Percentiles rank a stretch among this genome's conserved stretches.
Conservation (phyloP, 1,140 invertebrate species). For the Microvelia longipes region DNA sequence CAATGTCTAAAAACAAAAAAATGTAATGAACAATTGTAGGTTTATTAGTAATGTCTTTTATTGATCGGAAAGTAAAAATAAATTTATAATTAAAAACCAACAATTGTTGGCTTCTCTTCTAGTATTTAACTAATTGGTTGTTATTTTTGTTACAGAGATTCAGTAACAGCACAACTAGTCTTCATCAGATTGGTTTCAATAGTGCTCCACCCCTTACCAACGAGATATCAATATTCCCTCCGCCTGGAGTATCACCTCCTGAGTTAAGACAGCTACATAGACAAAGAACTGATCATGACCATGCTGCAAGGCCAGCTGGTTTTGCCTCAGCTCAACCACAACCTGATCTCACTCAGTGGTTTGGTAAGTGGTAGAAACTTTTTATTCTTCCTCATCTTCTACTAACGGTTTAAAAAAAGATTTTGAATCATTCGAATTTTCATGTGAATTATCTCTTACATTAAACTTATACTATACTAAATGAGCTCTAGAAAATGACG, state of each 20-base stretch:
- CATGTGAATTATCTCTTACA: constrained; percentile 7
- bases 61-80: too few species aligned
- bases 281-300: not conserved
- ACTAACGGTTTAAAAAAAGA: not conserved
- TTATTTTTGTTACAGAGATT: constrained; percentile 11
- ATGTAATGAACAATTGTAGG: too few species aligned
- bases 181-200: constrained; percentile 14
- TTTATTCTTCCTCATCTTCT: not conserved
- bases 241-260: constrained; percentile 8
- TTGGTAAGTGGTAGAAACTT: constrained; percentile 14
- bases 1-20: too few species aligned
- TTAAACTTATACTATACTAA: not conserved
- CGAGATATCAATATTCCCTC: constrained; percentile 21
- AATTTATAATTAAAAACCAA: too few species aligned
- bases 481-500: not conserved
- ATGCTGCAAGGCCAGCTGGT: constrained; percentile 1
- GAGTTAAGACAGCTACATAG: not conserved
- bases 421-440: constrained; percentile 1
- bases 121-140: too few species aligned
- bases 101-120: too few species aligned
- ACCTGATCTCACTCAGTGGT: constrained; percentile 16
- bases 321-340: not conserved
- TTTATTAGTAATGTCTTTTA: too few species aligned
- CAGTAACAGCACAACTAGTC: constrained; percentile 9
- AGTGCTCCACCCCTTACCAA: constrained; percentile 8